Evolutionary conservation across 2,888 invertebrate genomes (phyloP), one percentile per base, ranked within the genome.

Genomic region (Esperia sulphurella): DNA sequence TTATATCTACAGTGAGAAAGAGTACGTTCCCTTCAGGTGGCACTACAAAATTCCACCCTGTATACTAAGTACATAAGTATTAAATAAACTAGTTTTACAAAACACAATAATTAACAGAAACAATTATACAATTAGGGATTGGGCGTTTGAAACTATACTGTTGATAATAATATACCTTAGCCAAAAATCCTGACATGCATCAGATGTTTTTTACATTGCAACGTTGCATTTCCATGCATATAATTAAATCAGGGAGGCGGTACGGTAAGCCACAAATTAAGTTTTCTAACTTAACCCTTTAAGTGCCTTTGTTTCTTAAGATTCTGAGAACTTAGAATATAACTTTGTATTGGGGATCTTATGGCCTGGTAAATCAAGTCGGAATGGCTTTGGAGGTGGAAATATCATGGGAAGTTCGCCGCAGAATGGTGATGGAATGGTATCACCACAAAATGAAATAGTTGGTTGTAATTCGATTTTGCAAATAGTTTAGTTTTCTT

Each of bases 231-330:
- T 52, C 50, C 53, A 51, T 54, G 52, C 57, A 53, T 59, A 63
- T 62, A 61, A 61, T 63, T 50, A 48, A 46, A 33, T 44, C 46
- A 33, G 51, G 44, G 43, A 48, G 40, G 28, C 28, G 30, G 47
- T 57, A 55, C 46, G 53, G 51, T 48, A 42, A 53, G 55, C 62
- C 57, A 58, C 61, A 61, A 60, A 61, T 58, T 58, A 59, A 51
- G 49, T 44, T 53, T 55, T 57, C 55, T 61, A 61, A 61, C 51
- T 52, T 45, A 49, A 54, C 52, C 49, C 45, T 49, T 43, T 60
- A 60, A 61, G 44, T 45, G 59, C 51, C 59, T 52, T 66, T 63
- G 66, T 65, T 61, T 59, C 49, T 39, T 50, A 44, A 48, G 30
- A 40, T 63, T 62, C 63, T 54, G 48, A 59, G 61, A 59, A 63